phyloP scores from a whole-genome alignment of 2,797 vertebrate species.

The Fundulus diaphanus region DNA sequence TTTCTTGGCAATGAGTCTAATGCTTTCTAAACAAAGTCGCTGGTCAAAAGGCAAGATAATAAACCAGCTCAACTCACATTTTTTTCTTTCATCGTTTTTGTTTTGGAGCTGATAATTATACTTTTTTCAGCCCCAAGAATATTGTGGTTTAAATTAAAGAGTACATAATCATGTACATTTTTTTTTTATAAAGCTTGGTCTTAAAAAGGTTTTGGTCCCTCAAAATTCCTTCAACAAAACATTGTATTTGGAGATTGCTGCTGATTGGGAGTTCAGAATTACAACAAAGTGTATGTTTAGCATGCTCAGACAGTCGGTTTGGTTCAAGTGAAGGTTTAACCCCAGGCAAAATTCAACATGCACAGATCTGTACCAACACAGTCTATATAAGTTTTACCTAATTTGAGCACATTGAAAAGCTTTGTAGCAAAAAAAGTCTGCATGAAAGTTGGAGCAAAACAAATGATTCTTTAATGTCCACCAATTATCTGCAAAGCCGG shows the following conservation, averaged over 20 bases:
- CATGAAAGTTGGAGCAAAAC: slow-evolving; percentile 11
- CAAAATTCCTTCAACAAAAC: slow-evolving; percentile 1
- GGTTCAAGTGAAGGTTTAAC: background rate
- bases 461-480: slow-evolving; percentile 47
- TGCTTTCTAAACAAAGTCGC: background rate
- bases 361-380: background rate
- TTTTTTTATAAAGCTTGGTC: slow-evolving; percentile 8
- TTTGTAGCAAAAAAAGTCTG: slow-evolving; percentile 35
- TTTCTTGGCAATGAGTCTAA: slow-evolving; percentile 3
- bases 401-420: slow-evolving; percentile 29
- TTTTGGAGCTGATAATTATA: slow-evolving; percentile 2
- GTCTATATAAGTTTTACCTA: background rate
- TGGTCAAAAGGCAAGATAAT: slow-evolving; percentile 5
- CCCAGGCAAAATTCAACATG: background rate
- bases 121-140: background rate
- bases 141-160: slow-evolving; percentile 42
- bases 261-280: background rate
- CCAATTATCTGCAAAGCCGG: background rate
- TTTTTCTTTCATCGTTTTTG: slow-evolving; percentile 17
- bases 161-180: slow-evolving; percentile 20
- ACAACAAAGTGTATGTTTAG: background rate
- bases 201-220: slow-evolving; percentile 14
- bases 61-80: background rate
- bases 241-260: slow-evolving; percentile 16
- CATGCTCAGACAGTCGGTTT: background rate